Conservation (phyloP, 1,140 invertebrate genomes). For the Dinoponera quadriceps region DNA sequence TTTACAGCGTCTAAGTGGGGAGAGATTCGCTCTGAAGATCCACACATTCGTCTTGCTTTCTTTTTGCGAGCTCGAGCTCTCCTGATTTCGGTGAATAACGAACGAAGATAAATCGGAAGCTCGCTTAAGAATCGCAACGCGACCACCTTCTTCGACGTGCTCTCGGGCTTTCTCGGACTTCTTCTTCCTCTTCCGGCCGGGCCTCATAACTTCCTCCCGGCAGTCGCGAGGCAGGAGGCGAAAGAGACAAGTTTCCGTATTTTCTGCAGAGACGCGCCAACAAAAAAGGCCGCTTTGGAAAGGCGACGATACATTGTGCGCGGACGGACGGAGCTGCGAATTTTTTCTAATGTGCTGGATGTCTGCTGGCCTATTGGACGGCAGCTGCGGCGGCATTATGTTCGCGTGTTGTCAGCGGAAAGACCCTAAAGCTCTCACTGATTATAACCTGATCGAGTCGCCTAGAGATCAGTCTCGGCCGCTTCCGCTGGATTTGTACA, state of each 20-base stretch:
- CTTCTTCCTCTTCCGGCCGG: not conserved
- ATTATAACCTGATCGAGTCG: slow-evolving; percentile 86
- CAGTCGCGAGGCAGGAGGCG: slow-evolving; percentile 13
- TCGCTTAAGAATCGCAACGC: too few species aligned
- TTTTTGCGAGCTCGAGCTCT: too few species aligned
- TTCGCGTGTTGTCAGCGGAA: slow-evolving; percentile 95
- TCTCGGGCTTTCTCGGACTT: too few species aligned
- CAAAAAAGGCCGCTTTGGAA: slow-evolving; percentile 84
- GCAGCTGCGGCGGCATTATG: slow-evolving; percentile 93
- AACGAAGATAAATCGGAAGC: too few species aligned
- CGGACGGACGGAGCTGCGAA: slow-evolving; percentile 93
- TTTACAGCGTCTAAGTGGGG: too few species aligned
- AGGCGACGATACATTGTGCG: slow-evolving; percentile 87
- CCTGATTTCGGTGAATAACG: too few species aligned
- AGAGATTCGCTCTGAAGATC: too few species aligned
- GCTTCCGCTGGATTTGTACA: slow-evolving; percentile 86
- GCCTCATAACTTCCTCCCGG: not conserved
- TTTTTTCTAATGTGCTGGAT: slow-evolving; percentile 97
- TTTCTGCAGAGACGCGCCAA: slow-evolving; percentile 84
- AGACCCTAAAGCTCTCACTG: slow-evolving; percentile 87
- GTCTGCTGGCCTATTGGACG: slow-evolving; percentile 94
- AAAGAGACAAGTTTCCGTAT: slow-evolving; percentile 72
- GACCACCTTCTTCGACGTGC: too few species aligned
- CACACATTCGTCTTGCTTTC: too few species aligned
- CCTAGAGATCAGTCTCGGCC: slow-evolving; percentile 88